Evolutionary conservation across 2,797 vertebrate species (phyloP).

Genomic region (Neoniphon sammara): DNA sequence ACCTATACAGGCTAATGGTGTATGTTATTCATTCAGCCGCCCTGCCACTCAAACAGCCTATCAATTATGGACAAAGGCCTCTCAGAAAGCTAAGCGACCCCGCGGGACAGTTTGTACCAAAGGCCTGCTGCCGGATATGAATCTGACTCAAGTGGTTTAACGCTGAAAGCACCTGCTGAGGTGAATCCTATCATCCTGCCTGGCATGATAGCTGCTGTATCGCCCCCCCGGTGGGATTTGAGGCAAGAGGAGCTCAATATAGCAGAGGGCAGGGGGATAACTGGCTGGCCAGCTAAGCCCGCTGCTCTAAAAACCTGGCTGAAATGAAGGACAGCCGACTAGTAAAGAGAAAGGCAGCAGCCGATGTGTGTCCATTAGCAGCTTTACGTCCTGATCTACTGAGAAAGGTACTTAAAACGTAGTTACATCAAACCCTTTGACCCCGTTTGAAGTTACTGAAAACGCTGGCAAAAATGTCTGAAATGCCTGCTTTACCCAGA

Average conservation of each 20-base stretch:
- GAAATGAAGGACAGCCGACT: neutral
- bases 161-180: neutral
- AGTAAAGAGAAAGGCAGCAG: neutral
- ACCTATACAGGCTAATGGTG: neutral
- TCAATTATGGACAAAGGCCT: conserved; percentile 11
- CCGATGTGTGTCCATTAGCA: neutral
- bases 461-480: no score
- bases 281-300: neutral
- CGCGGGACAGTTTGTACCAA: conserved; percentile 1
- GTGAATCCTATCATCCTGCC: neutral
- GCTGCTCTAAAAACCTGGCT: neutral
- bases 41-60: conserved; percentile 2
- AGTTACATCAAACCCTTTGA: no score
- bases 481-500: neutral
- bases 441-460: no score
- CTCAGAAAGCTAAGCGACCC: neutral
- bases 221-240: neutral
- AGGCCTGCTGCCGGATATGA: neutral
- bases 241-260: conserved; percentile 2
- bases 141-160: neutral
- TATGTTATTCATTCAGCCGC: neutral
- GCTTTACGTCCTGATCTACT: neutral
- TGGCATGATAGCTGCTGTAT: neutral
- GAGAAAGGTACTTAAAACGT: neutral
- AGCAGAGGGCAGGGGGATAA: conserved; percentile 6